A percentile compares a stretch with the other conserved stretches of the same genome.
Conservation (phyloP, 2,888 invertebrate genomes). For the Noctua comes region DNA sequence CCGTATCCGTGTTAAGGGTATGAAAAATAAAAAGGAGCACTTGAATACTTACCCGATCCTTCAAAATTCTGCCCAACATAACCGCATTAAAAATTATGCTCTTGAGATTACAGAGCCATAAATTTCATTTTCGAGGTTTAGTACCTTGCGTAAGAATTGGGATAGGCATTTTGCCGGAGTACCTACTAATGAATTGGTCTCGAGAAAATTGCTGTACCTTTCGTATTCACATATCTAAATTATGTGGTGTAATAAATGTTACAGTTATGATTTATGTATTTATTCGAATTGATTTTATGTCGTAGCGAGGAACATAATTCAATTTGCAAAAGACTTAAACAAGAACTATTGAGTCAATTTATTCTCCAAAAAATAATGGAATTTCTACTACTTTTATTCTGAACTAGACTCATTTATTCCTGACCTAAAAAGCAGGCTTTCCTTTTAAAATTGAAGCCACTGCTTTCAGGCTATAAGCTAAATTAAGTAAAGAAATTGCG, state of each 20-base stretch:
- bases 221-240: background rate
- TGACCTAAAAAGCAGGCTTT: background rate
- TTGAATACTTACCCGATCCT: slow-evolving; percentile 14
- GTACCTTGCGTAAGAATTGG: slow-evolving; percentile 35
- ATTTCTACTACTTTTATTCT: background rate
- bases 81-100: slow-evolving; percentile 45
- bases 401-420: slow-evolving; percentile 13
- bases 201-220: slow-evolving; percentile 13
- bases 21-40: slow-evolving; percentile 37
- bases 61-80: slow-evolving; percentile 28
- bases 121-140: slow-evolving; percentile 49
- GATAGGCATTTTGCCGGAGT: slow-evolving; percentile 27
- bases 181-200: slow-evolving; percentile 34
- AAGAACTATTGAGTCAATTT: background rate
- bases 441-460: slow-evolving; percentile 28
- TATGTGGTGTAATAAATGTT: slow-evolving; percentile 10
- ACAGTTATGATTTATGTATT: slow-evolving; percentile 20
- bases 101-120: slow-evolving; percentile 46
- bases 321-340: background rate
- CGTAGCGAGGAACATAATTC: background rate
- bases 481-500: slow-evolving; percentile 46
- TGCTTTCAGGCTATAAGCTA: slow-evolving; percentile 6
- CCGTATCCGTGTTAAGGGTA: slow-evolving; percentile 16
- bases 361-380: background rate
- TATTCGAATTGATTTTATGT: slow-evolving; percentile 2